phyloP scores from a whole-genome alignment of 1,140 invertebrate species.

The Steinernema khuongi region DNA sequence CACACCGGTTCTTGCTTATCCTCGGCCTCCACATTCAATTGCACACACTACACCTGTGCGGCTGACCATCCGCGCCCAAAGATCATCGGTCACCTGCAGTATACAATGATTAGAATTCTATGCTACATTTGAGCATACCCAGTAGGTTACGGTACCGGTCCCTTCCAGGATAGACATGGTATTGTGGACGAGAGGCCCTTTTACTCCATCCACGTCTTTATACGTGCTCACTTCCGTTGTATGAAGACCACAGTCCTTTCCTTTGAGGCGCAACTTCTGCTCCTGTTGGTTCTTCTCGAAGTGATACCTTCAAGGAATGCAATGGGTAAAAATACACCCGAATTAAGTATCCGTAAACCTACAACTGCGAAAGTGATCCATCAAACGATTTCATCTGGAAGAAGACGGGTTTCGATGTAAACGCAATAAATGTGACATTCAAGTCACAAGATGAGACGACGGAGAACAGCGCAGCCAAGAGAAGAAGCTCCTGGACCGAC shows the following conservation, averaged over 20 bases:
- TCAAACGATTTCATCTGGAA: conserved; percentile 3
- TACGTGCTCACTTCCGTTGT: conserved; percentile 2
- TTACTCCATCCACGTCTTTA: background rate
- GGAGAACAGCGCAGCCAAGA: background rate
- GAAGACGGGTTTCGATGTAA: background rate
- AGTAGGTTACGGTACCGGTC: background rate
- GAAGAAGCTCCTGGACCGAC: background rate
- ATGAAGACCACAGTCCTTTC: background rate
- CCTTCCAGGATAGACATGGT: background rate
- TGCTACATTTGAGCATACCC: background rate
- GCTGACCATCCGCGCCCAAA: background rate
- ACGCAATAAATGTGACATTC: background rate
- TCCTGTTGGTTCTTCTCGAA: background rate
- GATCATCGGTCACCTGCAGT: background rate
- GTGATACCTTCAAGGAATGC: background rate
- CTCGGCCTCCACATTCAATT: background rate
- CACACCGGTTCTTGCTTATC: too few relatives aligned
- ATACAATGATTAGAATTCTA: background rate
- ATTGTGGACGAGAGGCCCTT: background rate
- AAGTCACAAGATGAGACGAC: background rate
- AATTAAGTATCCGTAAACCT: background rate
- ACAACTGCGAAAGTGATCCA: background rate
- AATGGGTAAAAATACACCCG: background rate
- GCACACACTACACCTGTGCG: background rate
- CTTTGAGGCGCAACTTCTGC: background rate